These are phyloP conservation scores for Chymomyza costata DNA, from an alignment of 1,140 invertebrate species.

Conservation along the genomic window DNA sequence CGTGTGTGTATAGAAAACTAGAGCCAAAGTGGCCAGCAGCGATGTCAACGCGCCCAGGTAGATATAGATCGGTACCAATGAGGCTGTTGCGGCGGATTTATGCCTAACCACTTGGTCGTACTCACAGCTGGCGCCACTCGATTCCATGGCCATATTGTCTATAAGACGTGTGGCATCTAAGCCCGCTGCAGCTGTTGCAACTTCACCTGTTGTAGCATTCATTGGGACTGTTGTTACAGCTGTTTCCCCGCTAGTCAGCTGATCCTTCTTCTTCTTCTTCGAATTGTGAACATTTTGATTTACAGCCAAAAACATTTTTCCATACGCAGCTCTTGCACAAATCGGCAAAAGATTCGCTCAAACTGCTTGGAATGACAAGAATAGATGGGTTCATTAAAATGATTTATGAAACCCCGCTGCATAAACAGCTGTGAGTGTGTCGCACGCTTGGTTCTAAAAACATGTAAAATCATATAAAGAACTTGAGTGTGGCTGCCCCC, in stretches of 20 bases:
- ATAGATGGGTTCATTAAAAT: constrained; percentile 4
- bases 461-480: no score
- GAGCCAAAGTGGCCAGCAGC: constrained; percentile 53
- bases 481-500: no score
- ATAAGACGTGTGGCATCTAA: background rate
- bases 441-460: no score
- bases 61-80: constrained; percentile 52
- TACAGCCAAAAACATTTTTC: constrained; percentile 64
- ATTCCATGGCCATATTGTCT: constrained; percentile 20
- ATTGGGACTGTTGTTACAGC: background rate
- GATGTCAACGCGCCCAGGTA: constrained; percentile 59
- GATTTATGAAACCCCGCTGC: no score
- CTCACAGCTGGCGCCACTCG: constrained; percentile 41
- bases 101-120: constrained; percentile 1
- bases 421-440: no score
- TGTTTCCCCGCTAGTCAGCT: constrained; percentile 1
- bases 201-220: no score
- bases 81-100: constrained; percentile 10
- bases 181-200: background rate
- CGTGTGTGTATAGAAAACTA: constrained; percentile 59
- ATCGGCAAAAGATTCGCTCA: no score
- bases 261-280: constrained; percentile 36
- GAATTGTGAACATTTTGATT: constrained; percentile 61
- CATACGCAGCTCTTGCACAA: background rate
- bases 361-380: no score